A percentile compares a stretch with the other conserved stretches of the same genome.
These are phyloP conservation scores for Mechanitis mazaeus DNA, from an alignment of 2,888 invertebrate genomes.

Conservation along the genomic window DNA sequence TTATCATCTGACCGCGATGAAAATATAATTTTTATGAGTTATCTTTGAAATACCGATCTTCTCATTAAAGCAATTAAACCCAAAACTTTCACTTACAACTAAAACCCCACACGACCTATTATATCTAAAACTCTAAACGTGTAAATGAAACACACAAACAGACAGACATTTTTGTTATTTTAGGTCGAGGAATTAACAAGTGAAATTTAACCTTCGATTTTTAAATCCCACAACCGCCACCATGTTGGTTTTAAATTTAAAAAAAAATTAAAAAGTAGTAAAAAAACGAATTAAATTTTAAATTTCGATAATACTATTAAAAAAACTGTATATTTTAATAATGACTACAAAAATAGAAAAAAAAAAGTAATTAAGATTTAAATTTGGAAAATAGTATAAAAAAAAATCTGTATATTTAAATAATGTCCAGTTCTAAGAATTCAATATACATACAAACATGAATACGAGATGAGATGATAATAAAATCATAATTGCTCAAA, in stretches of 20 bases:
- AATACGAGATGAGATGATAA: slow-evolving; percentile 13
- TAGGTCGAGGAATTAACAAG: slow-evolving; percentile 27
- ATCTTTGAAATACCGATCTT: neutral
- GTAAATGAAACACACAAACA: slow-evolving; percentile 31
- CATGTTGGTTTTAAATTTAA: too few species aligned
- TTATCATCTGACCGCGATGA: neutral
- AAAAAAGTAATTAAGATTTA: too few species aligned
- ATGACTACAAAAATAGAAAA: too few species aligned
- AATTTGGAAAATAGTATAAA: too few species aligned
- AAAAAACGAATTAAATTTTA: too few species aligned
- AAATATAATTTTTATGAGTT: slow-evolving; percentile 2
- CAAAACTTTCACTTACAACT: neutral
- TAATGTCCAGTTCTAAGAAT: neutral
- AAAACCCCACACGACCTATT: slow-evolving; percentile 26
- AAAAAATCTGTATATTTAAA: neutral
- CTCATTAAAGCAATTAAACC: slow-evolving; percentile 1
- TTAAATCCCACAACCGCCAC: neutral
- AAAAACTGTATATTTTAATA: too few species aligned
- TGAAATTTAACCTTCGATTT: neutral
- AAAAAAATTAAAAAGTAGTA: too few species aligned
- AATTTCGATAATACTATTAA: too few species aligned
- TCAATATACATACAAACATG: neutral
- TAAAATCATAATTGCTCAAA: slow-evolving; percentile 22
- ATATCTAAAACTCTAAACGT: slow-evolving; percentile 33
- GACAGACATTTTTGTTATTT: slow-evolving; percentile 21